Evolutionary conservation across 2,113 vertebrate species (phyloP).

Genomic region (Oncorhynchus mykiss): DNA sequence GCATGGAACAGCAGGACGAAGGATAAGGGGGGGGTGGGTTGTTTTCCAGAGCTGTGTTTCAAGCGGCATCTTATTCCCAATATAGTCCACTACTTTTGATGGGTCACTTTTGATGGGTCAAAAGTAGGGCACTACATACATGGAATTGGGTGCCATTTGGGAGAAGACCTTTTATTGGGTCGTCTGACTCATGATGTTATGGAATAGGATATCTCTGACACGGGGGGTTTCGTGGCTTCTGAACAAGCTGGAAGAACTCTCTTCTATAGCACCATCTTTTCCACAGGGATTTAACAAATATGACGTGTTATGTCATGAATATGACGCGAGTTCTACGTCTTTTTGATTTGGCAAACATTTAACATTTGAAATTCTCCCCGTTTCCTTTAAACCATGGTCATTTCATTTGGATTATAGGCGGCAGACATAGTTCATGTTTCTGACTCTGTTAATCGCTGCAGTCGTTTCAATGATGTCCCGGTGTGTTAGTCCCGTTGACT

Average conservation of each 20-base stretch:
- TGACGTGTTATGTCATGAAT: too few species aligned
- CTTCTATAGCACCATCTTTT: background rate
- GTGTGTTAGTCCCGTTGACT: constrained; percentile 12
- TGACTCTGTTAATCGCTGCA: constrained; percentile 33
- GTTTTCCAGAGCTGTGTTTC: too few species aligned
- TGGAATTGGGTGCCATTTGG: too few species aligned
- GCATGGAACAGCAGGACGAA: constrained; percentile 2
- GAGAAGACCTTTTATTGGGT: background rate
- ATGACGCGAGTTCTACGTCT: background rate
- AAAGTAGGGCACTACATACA: too few species aligned
- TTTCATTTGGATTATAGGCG: constrained; percentile 30
- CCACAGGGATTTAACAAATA: too few species aligned
- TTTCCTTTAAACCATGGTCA: background rate
- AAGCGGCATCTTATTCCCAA: too few species aligned
- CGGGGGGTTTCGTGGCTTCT: background rate
- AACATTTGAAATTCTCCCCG: background rate
- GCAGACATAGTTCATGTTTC: constrained; percentile 38
- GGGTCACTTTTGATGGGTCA: too few species aligned
- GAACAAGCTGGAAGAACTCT: background rate
- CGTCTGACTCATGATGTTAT: constrained; percentile 11
- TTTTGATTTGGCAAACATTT: background rate
- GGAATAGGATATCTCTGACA: constrained; percentile 12
- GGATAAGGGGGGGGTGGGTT: too few species aligned
- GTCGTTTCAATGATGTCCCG: constrained; percentile 45
- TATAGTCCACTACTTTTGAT: too few species aligned